A percentile compares a stretch with the other conserved stretches of the same genome.
Conservation (phyloP, 2,888 invertebrate genomes). For the Horisme vitalbata region DNA sequence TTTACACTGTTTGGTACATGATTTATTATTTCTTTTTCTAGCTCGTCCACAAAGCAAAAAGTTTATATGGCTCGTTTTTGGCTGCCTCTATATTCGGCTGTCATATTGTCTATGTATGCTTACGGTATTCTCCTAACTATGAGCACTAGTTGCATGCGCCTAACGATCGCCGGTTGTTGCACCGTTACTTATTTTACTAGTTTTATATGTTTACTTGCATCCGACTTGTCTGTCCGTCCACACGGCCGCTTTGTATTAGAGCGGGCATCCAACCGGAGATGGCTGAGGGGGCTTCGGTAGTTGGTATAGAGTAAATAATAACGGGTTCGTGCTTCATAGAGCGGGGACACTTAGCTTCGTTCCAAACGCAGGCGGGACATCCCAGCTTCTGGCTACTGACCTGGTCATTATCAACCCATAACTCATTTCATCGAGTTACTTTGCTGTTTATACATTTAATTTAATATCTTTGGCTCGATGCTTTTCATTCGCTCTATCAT, state of each 20-base stretch:
- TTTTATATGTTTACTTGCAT: constrained; percentile 42
- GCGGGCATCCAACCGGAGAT: constrained; percentile 7
- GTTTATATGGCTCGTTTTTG: constrained; percentile 81
- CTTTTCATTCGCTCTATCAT: constrained; percentile 59
- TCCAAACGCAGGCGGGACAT: constrained; percentile 29
- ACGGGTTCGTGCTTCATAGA: constrained; percentile 32
- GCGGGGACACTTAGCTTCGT: constrained; percentile 26
- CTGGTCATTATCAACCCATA: constrained; percentile 42
- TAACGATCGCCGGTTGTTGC: constrained; percentile 38
- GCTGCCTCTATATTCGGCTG: constrained; percentile 81
- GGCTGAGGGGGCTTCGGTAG: constrained; percentile 38
- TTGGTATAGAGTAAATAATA: constrained; percentile 22
- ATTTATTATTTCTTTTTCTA: constrained; percentile 76
- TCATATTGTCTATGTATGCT: constrained; percentile 82
- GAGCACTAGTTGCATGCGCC: constrained; percentile 71
- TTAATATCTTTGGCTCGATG: constrained; percentile 36
- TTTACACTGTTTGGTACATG: constrained; percentile 62
- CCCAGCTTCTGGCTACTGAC: constrained; percentile 37
- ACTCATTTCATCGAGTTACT: constrained; percentile 44
- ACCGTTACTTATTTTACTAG: constrained; percentile 47
- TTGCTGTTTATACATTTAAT: constrained; percentile 42
- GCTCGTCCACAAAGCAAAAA: constrained; percentile 80
- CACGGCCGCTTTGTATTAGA: constrained; percentile 48
- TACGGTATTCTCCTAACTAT: constrained; percentile 67
- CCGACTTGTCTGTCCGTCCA: constrained; percentile 66